Conservation (phyloP, 2,888 invertebrate genomes). For the Ligdia adustata region DNA sequence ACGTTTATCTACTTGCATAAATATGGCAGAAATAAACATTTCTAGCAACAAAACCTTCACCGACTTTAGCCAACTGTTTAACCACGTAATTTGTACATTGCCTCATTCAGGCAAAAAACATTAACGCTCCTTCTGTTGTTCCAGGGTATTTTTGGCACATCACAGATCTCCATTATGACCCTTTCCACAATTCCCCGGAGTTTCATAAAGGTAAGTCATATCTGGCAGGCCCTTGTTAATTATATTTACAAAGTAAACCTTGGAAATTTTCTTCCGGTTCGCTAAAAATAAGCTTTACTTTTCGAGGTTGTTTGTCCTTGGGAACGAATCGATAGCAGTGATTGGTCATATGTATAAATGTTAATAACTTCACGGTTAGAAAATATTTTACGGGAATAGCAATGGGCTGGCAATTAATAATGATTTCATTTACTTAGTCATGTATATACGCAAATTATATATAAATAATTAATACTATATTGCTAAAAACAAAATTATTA, state of each 20-base stretch:
- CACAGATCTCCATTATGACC: slow-evolving; percentile 96
- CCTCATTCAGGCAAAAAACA: slow-evolving; percentile 19
- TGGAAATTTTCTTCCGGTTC: slow-evolving; percentile 30
- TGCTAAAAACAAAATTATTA: too few species aligned
- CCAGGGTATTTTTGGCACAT: slow-evolving; percentile 98
- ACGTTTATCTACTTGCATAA: too few species aligned
- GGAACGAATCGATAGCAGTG: slow-evolving; percentile 13
- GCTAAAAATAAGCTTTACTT: slow-evolving; percentile 13
- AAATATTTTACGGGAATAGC: too few species aligned
- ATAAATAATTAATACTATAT: too few species aligned
- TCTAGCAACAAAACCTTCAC: too few species aligned
- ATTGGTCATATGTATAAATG: slow-evolving; percentile 5
- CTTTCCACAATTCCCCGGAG: slow-evolving; percentile 84
- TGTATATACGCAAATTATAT: too few species aligned
- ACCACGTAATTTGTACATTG: slow-evolving; percentile 11
- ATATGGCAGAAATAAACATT: too few species aligned
- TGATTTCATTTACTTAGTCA: too few species aligned
- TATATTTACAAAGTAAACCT: slow-evolving; percentile 42
- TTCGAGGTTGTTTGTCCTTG: slow-evolving; percentile 10
- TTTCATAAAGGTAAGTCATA: slow-evolving; percentile 72
- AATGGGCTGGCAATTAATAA: too few species aligned
- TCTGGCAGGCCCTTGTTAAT: slow-evolving; percentile 42
- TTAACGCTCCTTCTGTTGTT: slow-evolving; percentile 63
- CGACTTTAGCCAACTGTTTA: too few species aligned
- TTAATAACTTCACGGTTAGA: too few species aligned